Conservation (phyloP, 2,888 invertebrate species). For the Exocentrus adspersus region DNA sequence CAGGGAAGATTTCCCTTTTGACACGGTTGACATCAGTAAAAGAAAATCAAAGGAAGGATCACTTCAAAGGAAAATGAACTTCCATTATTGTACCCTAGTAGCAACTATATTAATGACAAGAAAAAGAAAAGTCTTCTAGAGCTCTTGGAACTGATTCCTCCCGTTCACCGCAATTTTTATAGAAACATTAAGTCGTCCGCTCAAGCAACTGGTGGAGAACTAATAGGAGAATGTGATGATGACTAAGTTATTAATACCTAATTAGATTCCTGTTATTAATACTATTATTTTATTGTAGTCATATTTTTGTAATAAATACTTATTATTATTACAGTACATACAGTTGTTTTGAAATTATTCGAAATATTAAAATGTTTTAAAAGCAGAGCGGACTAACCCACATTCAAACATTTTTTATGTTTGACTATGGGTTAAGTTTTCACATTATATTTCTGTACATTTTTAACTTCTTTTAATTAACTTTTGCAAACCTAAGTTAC, state of each 20-base stretch:
- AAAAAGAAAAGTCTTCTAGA: slow-evolving; percentile 34
- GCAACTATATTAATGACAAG: slow-evolving; percentile 32
- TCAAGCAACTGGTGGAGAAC: neutral
- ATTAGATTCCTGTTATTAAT: neutral
- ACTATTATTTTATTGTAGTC: neutral
- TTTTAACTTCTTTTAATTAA: neutral
- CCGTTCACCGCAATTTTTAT: slow-evolving; percentile 30
- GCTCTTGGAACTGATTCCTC: slow-evolving; percentile 29
- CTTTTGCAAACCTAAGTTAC: neutral
- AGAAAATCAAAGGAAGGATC: slow-evolving; percentile 26
- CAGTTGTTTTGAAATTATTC: neutral
- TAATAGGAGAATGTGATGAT: neutral
- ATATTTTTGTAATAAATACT: neutral
- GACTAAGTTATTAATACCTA: neutral
- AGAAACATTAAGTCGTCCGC: slow-evolving; percentile 17
- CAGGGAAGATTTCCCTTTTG: slow-evolving; percentile 34
- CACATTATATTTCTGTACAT: neutral
- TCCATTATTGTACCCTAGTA: slow-evolving; percentile 31
- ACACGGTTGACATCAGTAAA: slow-evolving; percentile 33
- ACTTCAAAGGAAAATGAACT: slow-evolving; percentile 26
- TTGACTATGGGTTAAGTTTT: too few species aligned
- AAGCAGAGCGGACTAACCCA: neutral
- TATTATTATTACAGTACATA: neutral
- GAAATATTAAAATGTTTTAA: neutral
- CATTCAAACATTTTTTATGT: neutral